Base-by-base conservation (phyloP, 1,140 invertebrate species). In the Leptinotarsa lineolata region DNA sequence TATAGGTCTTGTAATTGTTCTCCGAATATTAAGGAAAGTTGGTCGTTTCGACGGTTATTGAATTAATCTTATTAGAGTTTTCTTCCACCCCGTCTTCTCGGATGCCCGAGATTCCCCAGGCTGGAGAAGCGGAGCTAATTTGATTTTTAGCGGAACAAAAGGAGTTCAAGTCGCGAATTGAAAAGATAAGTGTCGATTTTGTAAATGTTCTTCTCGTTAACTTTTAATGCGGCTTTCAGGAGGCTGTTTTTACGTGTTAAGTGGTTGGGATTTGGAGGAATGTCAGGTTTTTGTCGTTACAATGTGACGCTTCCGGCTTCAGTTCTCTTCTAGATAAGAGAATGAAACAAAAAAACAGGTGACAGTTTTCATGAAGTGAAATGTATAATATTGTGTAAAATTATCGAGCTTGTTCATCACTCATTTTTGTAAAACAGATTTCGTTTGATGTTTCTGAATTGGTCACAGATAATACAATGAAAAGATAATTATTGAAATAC, bases 1-100 rank as follows among this genome's bases (percentile, higher is more conserved):
- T 76, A 76, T 76, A 63, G 75, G 68, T 59, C 68, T 68, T 44
- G 68, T 76, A 76, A 76, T 76, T 76, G 75, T 76, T 76, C 75
- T 70, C 54, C 72, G 75, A 76, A 76, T 76, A 76, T 76, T 74
- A 76, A 76, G 68, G 75, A 58, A 73, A 67, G 71, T 71, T 67
- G 61, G 67, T 72, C 70, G 74, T 22, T 73, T 72, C 68, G 72
- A 76, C 75, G 75, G 72, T 76, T 76, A 76, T 76, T 73, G 75
- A 76, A 76, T 76, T 76, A 73, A 76, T 73, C 72, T 74, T 72
- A 76, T 76, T 76, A 73, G n/a, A 39, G 72, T 65, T 65, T 65
- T 39, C 63, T 65, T 65, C 1, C 48, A 18, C 15, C n/a, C 48
- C 48, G 48, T 54, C 48, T 54, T 54, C 48, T 18, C n/a, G 48